Percentiles rank a stretch among this genome's conserved stretches.
phyloP scores from a whole-genome alignment of 2,888 invertebrate species.

The Patella ulyssiponensis region DNA sequence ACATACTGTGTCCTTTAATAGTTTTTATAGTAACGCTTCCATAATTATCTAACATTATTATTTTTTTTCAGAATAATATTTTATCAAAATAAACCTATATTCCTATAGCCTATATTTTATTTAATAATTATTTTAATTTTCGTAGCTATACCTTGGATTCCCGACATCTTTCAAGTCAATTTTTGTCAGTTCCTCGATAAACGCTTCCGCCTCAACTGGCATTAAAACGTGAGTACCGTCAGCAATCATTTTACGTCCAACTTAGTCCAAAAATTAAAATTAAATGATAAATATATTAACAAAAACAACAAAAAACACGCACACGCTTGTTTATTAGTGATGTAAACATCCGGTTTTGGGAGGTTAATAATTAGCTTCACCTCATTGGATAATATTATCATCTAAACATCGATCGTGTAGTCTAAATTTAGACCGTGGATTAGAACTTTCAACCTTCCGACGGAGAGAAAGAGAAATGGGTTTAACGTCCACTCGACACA shows the following conservation, averaged over 20 bases:
- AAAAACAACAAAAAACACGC: not conserved
- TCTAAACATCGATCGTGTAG: no score
- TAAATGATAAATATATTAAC: not conserved
- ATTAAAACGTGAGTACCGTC: constrained; percentile 57
- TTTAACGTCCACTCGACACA: no score
- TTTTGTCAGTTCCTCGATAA: constrained; percentile 81
- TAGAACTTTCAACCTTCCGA: no score
- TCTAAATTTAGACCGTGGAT: no score
- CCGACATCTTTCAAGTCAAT: constrained; percentile 81
- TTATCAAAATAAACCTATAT: not conserved
- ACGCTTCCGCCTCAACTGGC: constrained; percentile 80
- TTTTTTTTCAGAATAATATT: not conserved
- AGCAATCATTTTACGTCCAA: constrained; percentile 26
- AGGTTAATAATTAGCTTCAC: not conserved
- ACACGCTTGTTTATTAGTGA: not conserved
- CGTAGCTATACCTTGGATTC: constrained; percentile 75
- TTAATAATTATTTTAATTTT: no score
- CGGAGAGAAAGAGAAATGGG: no score
- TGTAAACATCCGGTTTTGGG: constrained; percentile 3
- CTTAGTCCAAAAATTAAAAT: no score
- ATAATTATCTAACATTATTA: not conserved
- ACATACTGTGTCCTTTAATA: not conserved
- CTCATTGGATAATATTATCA: not conserved
- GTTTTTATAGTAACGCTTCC: not conserved
- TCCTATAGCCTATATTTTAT: no score